Conservation (phyloP, 2,797 vertebrate genomes). For the Mormyrus proboscirostris region DNA sequence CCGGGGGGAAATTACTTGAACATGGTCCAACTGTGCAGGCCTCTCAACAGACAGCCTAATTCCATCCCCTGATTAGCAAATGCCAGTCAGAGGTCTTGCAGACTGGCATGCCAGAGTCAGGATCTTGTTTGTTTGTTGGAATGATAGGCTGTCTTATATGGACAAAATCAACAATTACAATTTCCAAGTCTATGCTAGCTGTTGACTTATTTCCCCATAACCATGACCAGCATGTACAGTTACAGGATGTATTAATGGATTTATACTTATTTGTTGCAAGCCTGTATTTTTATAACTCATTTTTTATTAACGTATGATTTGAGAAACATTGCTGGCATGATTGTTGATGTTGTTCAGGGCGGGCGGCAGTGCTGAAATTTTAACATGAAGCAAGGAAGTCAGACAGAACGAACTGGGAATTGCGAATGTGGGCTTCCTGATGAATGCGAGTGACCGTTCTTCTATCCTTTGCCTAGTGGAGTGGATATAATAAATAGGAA, state of each 20-base stretch:
- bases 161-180: neutral
- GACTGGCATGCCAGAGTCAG: neutral
- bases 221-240: neutral
- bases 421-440: neutral
- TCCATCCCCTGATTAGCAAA: neutral
- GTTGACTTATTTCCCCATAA: neutral
- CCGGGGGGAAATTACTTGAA: constrained; percentile 6
- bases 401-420: neutral
- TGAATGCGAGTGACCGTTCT: neutral
- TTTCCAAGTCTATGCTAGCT: neutral
- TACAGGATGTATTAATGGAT: neutral
- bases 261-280: neutral
- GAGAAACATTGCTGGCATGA: neutral
- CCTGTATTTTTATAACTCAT: neutral
- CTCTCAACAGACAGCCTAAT: neutral
- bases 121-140: neutral
- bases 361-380: neutral
- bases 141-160: neutral
- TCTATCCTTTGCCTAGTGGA: neutral
- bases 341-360: neutral
- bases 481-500: neutral
- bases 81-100: neutral
- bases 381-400: constrained; percentile 1
- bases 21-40: neutral
- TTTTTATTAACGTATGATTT: neutral